These are phyloP conservation scores for Bombylius major DNA, from an alignment of 2,888 invertebrate species.

Conservation along the genomic window DNA sequence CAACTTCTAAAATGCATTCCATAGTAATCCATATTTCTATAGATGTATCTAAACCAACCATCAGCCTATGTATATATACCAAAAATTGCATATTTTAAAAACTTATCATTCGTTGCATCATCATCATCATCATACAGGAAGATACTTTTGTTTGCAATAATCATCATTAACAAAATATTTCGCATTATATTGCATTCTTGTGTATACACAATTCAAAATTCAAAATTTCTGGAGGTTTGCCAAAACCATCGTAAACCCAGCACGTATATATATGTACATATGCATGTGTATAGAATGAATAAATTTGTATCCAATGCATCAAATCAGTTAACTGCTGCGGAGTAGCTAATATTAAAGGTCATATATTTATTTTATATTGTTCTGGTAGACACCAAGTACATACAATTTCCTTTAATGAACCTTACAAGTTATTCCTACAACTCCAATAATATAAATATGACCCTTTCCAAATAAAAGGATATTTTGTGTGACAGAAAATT, in stretches of 20 bases:
- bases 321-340: conserved; percentile 3
- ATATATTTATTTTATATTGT: background rate
- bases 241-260: background rate
- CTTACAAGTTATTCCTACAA: background rate
- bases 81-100: background rate
- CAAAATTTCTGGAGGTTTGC: no score
- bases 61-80: background rate
- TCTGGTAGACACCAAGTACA: background rate
- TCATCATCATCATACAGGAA: no score
- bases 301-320: background rate
- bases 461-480: background rate
- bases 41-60: background rate
- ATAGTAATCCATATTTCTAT: background rate
- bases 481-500: background rate
- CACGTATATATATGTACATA: background rate
- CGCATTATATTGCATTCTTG: no score
- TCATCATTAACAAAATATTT: background rate
- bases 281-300: background rate
- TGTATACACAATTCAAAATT: no score
- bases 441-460: background rate
- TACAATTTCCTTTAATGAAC: conserved; percentile 6
- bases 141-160: background rate
- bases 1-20: background rate
- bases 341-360: background rate
- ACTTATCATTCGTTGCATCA: no score